phyloP scores from a whole-genome alignment of 2,113 vertebrate species.

The Ptilorrhoa leucosticta region DNA sequence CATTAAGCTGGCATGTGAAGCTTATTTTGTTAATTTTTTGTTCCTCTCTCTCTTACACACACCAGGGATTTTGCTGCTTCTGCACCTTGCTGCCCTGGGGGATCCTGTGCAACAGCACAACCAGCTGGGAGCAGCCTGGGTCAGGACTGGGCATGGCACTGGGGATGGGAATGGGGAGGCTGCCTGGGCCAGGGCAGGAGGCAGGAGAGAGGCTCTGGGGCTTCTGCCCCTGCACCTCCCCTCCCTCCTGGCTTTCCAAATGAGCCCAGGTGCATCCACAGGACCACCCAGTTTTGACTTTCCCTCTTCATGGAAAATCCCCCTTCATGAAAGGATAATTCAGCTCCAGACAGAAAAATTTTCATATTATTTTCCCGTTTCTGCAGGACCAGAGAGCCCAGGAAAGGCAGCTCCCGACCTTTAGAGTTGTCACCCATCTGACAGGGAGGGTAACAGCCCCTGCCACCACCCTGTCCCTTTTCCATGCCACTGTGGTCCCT shows the following conservation, averaged over 20 bases:
- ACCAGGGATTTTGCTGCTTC: not conserved
- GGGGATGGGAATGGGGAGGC: not conserved
- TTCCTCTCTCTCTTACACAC: not conserved
- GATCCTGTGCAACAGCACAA: not conserved
- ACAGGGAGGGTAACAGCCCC: not conserved
- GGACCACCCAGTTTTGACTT: not conserved
- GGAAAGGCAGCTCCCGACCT: not conserved
- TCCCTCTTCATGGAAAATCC: not conserved
- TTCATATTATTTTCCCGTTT: fast-evolving
- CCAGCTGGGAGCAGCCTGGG: not conserved
- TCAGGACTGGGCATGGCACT: not conserved
- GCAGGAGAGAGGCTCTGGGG: not conserved
- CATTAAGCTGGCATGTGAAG: not conserved
- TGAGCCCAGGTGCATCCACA: fast-evolving
- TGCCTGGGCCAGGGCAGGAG: not conserved
- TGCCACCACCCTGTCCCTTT: not conserved
- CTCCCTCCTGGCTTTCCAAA: not conserved
- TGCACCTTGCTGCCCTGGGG: not conserved
- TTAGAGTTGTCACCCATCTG: not conserved
- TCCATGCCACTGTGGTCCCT: not conserved
- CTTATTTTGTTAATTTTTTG: not conserved
- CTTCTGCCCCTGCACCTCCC: not conserved
- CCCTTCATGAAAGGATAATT: not conserved
- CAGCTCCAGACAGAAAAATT: not conserved
- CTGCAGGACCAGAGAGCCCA: not conserved